Conservation (phyloP, 2,888 invertebrate species). For the Synergus japonicus region DNA sequence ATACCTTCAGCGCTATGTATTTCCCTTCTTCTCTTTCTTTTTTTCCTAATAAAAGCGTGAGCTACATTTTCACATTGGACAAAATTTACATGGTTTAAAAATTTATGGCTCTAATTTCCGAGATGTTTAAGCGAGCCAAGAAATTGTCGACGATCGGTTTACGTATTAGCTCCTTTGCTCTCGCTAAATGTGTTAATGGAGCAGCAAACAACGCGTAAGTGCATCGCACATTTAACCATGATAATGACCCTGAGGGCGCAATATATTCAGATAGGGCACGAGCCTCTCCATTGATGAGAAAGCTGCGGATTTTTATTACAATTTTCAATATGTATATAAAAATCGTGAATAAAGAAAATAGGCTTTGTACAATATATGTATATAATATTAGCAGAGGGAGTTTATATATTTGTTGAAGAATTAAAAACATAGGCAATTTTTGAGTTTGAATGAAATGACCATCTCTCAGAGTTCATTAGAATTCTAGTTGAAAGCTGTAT, state of each 20-base stretch:
- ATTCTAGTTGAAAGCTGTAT: not conserved
- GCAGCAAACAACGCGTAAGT: conserved; percentile 33
- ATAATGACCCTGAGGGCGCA: conserved; percentile 14
- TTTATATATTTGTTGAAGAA: too few species aligned
- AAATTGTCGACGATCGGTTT: conserved; percentile 50
- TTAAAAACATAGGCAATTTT: not conserved
- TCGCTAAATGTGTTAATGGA: conserved; percentile 44
- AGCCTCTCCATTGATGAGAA: conserved; percentile 4
- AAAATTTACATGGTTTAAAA: conserved; percentile 67
- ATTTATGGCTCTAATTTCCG: conserved; percentile 75
- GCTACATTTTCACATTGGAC: not conserved
- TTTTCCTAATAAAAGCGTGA: not conserved
- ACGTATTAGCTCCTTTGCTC: conserved; percentile 38
- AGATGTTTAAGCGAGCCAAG: conserved; percentile 66
- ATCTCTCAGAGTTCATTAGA: conserved; percentile 2
- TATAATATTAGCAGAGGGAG: too few species aligned
- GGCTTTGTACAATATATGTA: too few species aligned
- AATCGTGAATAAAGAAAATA: conserved; percentile 3
- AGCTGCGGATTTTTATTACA: not conserved
- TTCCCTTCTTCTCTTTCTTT: not conserved
- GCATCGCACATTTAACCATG: conserved; percentile 33
- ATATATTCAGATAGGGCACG: conserved; percentile 35
- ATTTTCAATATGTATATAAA: conserved; percentile 10
- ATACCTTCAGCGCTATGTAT: not conserved
- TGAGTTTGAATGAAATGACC: conserved; percentile 1